These are phyloP conservation scores for Oreochromis mossambicus DNA, from an alignment of 2,797 vertebrate species.

Conservation along the genomic window DNA sequence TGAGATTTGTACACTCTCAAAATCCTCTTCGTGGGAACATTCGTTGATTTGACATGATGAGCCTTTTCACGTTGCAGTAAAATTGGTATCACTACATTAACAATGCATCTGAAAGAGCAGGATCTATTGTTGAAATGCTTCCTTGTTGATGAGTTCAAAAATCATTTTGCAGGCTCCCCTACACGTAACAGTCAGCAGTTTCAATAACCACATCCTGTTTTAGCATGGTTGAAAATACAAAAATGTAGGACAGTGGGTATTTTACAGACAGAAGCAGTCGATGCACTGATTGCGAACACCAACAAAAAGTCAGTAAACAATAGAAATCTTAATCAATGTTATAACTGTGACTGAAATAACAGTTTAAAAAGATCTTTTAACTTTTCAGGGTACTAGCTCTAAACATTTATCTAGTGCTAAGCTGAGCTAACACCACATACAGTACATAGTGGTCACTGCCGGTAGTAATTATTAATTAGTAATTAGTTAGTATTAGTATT, in stretches of 20 bases:
- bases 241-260: too few relatives aligned
- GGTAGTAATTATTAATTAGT: neutral
- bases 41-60: neutral
- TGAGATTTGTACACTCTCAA: neutral
- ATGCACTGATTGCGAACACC: neutral
- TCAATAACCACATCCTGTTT: neutral
- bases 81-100: neutral
- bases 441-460: neutral
- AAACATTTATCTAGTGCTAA: neutral
- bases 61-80: neutral
- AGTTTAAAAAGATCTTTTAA: neutral
- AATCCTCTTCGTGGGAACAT: neutral
- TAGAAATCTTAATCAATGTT: neutral
- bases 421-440: neutral
- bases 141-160: neutral
- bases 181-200: neutral
- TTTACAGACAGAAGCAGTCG: neutral
- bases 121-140: neutral
- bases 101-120: neutral
- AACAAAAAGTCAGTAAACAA: neutral
- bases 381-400: neutral
- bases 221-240: neutral
- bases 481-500: neutral
- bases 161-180: neutral
- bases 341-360: neutral